phyloP scores from a whole-genome alignment of 2,113 vertebrate species.

The Casuarius casuarius region DNA sequence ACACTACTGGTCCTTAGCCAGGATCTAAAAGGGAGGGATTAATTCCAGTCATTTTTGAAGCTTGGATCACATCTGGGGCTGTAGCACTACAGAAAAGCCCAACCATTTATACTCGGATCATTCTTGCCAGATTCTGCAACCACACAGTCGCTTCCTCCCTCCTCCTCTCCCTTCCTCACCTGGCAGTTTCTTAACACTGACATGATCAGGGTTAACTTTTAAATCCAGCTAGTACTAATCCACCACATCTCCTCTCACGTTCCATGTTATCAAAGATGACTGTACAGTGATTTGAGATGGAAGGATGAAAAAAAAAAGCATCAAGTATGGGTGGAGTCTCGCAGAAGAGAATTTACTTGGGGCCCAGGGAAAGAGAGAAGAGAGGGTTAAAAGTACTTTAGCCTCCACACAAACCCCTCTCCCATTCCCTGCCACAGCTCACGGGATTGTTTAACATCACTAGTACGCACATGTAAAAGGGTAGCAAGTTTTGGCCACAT shows the following conservation, averaged over 20 bases:
- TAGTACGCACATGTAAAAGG: not conserved
- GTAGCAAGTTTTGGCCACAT: not conserved
- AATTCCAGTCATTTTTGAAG: not conserved
- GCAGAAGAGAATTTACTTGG: not conserved
- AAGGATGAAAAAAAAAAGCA: not conserved
- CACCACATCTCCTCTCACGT: not conserved
- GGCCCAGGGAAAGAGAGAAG: not conserved
- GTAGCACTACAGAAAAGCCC: not conserved
- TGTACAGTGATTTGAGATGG: not conserved
- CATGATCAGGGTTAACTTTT: not conserved
- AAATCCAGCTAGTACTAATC: not conserved
- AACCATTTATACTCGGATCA: not conserved
- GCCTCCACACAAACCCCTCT: not conserved
- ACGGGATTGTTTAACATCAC: not conserved
- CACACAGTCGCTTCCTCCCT: not conserved
- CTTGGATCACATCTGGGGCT: not conserved
- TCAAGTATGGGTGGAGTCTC: not conserved
- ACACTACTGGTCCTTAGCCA: not conserved
- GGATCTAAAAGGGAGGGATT: not conserved
- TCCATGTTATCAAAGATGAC: not conserved
- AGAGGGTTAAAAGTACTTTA: not conserved
- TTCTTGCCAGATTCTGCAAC: not conserved
- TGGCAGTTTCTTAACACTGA: not conserved
- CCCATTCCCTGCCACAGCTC: not conserved
- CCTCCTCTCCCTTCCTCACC: not conserved